A percentile compares a stretch with the other conserved stretches of the same genome.
These are phyloP conservation scores for Latrodectus elegans DNA, from an alignment of 2,888 invertebrate genomes.

Conservation along the genomic window DNA sequence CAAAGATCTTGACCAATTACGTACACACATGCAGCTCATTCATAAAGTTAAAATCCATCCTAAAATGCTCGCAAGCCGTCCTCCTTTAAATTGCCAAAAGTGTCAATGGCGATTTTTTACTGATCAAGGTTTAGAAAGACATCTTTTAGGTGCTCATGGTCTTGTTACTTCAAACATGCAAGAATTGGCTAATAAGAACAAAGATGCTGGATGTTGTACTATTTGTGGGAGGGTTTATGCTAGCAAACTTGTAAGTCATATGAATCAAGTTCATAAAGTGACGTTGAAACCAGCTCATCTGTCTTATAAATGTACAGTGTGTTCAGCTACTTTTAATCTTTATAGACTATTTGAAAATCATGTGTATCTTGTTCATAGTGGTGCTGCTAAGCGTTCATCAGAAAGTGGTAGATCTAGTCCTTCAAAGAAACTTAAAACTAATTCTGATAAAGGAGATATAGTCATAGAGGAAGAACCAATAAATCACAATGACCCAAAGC, in stretches of 20 bases:
- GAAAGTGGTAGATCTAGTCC: conserved; percentile 48
- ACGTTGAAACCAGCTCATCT: conserved; percentile 93
- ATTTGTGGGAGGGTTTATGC: conserved; percentile 96
- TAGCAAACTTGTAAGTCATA: conserved; percentile 93
- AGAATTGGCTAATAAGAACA: conserved; percentile 94
- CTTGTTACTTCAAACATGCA: conserved; percentile 97
- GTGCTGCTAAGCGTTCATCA: conserved; percentile 76
- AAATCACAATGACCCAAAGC: conserved; percentile 38
- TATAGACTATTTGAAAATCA: conserved; percentile 96
- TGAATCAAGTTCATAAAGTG: conserved; percentile 90
- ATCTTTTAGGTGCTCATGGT: conserved; percentile 94
- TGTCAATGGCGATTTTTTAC: conserved; percentile 98
- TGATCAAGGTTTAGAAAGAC: conserved; percentile 95
- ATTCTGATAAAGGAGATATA: neutral
- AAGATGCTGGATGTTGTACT: conserved; percentile 90
- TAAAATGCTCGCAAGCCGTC: conserved; percentile 95
- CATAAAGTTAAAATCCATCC: conserved; percentile 96
- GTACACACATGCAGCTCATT: conserved; percentile 98
- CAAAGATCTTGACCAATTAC: conserved; percentile 92
- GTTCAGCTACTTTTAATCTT: conserved; percentile 95
- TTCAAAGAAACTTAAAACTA: conserved; percentile 43
- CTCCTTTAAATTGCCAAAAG: conserved; percentile 95
- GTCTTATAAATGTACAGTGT: conserved; percentile 95
- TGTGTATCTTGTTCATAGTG: conserved; percentile 93
- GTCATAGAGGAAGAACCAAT: conserved; percentile 4